Evolutionary conservation across 2,888 invertebrate genomes (phyloP), one percentile per base, ranked within the genome.

Genomic region (Apoda limacodes): DNA sequence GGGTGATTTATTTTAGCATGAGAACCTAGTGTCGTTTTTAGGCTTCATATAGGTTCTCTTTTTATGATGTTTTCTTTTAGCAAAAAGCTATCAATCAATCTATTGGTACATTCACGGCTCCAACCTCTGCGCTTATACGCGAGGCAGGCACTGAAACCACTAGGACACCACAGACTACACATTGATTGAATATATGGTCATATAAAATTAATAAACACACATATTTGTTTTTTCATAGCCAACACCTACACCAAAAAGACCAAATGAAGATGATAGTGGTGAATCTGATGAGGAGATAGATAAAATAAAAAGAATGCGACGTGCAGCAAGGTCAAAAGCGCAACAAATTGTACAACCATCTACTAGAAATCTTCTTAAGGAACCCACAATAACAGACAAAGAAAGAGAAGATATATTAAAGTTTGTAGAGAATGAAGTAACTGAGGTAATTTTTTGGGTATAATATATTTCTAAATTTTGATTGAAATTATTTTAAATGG

Each of bases 391-490:
- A 13, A 83, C 87, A 1, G 88, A 88, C 34, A 88, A 90, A 53
- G 91, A 92, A 62, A 85, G 89, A 45, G 85, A 89, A 46, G 89
- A 92, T 53, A 93, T 93, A 43, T 66, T 92, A 3, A 87, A 88
- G 72, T 90, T 90, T 71, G 93, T 93, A 3, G 93, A 93, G 62
- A 90, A 85, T 29, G 92, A 92, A 74, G 88, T 87, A 22, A 86
- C 88, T 5, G 89, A 92, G 68, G 88, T 89, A 60, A 42, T 17
- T 6, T 17, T n/a, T n/a, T n/a, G n/a, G n/a, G n/a, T n/a, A n/a
- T n/a, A n/a, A n/a, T n/a, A n/a, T n/a, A n/a, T n/a, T n/a, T n/a
- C n/a, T n/a, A n/a, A n/a, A n/a, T n/a, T n/a, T n/a, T n/a, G n/a
- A n/a, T n/a, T n/a, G n/a, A n/a, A n/a, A n/a, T n/a, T n/a, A n/a